Evolutionary conservation across 2,113 vertebrate species (phyloP).

Genomic region (Bungarus multicinctus): DNA sequence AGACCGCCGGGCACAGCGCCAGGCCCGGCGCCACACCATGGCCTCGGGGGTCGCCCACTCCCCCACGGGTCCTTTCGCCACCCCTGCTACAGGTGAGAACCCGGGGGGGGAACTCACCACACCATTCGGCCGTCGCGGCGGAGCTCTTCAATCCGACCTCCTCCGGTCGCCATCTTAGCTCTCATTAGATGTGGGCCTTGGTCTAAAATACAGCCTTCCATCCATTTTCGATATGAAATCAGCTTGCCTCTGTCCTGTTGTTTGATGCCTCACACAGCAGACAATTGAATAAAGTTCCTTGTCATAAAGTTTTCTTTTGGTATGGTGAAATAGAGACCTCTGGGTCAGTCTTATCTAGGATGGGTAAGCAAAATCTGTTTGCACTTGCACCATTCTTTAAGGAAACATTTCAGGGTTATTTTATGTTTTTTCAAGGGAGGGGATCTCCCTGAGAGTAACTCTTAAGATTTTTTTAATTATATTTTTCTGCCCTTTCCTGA

Average conservation of each 20-base stretch:
- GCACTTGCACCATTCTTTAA: neutral
- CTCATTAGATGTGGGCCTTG: no score
- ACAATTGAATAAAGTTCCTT: neutral
- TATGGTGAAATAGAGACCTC: neutral
- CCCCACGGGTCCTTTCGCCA: no score
- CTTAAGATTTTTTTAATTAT: neutral
- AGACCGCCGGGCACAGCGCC: no score
- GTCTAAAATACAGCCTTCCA: neutral
- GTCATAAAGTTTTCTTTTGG: neutral
- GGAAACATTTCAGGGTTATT: neutral
- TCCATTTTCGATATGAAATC: neutral
- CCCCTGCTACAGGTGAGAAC: no score
- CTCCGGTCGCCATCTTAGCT: no score
- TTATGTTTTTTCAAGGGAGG: neutral
- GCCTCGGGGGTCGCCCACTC: no score
- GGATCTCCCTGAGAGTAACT: neutral
- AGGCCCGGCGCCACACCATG: no score
- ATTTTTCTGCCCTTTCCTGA: neutral
- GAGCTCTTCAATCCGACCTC: no score
- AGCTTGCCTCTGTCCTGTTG: neutral
- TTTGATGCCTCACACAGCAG: neutral
- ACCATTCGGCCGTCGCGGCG: no score
- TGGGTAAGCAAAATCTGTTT: neutral
- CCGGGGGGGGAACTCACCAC: no score
- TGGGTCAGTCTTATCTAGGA: neutral